phyloP scores from a whole-genome alignment of 2,888 invertebrate genomes.

The Cheilosia urbana region DNA sequence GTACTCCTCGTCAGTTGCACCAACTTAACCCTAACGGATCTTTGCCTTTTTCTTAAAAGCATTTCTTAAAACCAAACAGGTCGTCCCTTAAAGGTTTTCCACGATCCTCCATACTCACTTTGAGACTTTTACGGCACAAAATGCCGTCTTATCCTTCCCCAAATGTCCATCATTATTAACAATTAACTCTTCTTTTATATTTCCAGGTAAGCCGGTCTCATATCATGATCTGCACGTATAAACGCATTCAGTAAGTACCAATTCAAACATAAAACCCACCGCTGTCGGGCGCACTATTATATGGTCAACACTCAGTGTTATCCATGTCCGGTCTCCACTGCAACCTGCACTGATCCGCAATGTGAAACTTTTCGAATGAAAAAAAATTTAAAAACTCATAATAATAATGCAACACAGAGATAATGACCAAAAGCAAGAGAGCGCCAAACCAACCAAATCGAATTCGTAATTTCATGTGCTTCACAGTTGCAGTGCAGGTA shows the following conservation, averaged over 20 bases:
- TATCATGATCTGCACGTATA: not conserved
- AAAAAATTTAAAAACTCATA: not conserved
- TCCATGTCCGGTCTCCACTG: conserved; percentile 9
- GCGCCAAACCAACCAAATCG: conserved; percentile 62
- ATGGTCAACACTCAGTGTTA: not conserved
- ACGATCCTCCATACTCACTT: too few species aligned
- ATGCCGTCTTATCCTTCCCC: too few species aligned
- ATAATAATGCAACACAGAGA: conserved; percentile 31
- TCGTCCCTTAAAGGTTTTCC: too few species aligned
- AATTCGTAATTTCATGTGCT: conserved; percentile 42
- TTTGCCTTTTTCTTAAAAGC: too few species aligned
- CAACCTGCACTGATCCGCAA: conserved; percentile 11
- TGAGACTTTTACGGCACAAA: too few species aligned
- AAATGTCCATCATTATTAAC: not conserved
- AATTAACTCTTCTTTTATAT: conserved; percentile 6
- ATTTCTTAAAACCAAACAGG: too few species aligned
- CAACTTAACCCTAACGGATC: too few species aligned
- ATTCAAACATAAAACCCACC: too few species aligned
- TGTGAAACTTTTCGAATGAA: not conserved
- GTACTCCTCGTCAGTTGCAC: too few species aligned
- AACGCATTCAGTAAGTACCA: not conserved
- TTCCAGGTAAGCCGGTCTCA: conserved; percentile 16
- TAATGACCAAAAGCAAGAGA: conserved; percentile 26
- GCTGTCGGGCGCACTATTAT: too few species aligned
- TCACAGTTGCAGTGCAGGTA: not conserved